A percentile compares a stretch with the other conserved stretches of the same genome.
Evolutionary conservation across 2,113 vertebrate genomes (phyloP).

Genomic region (Colossoma macropomum): DNA sequence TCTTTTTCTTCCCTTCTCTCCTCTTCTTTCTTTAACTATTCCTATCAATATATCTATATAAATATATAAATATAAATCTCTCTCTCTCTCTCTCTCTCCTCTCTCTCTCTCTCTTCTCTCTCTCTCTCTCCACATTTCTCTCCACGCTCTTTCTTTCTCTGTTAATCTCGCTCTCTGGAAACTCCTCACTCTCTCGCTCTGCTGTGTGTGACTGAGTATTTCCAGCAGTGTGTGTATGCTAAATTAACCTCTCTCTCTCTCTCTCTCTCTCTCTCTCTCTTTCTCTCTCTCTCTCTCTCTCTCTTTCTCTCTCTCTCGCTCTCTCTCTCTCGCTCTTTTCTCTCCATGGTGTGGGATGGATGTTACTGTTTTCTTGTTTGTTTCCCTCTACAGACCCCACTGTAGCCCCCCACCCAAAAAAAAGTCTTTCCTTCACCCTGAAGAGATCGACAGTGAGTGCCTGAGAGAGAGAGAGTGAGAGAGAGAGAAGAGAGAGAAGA

Average conservation of each 20-base stretch:
- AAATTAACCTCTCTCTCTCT: constrained; percentile 54
- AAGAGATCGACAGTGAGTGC: constrained; percentile 61
- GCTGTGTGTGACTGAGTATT: constrained; percentile 78
- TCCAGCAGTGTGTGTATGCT: constrained; percentile 69
- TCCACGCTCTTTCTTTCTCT: constrained; percentile 31
- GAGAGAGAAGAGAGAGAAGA: too few species aligned
- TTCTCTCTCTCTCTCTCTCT: constrained; percentile 28
- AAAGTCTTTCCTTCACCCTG: constrained; percentile 79
- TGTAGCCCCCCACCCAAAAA: constrained; percentile 73
- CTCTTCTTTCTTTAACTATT: constrained; percentile 59
- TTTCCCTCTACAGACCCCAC: constrained; percentile 71
- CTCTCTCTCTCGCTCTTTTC: constrained; percentile 36
- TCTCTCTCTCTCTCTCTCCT: neutral
- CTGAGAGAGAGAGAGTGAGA: neutral
- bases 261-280: too few species aligned
- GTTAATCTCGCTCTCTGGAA: constrained; percentile 66
- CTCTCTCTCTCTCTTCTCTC: neutral
- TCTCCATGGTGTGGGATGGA: constrained; percentile 42
- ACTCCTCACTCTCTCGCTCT: constrained; percentile 71
- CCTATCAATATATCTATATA: neutral
- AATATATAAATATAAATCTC: neutral
- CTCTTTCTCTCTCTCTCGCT: constrained; percentile 42
- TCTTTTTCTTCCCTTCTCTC: constrained; percentile 65
- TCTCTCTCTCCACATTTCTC: constrained; percentile 38
- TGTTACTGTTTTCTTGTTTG: constrained; percentile 61